These are phyloP conservation scores for Periophthalmus modestus DNA, from an alignment of 2,113 vertebrate species.

Conservation along the genomic window DNA sequence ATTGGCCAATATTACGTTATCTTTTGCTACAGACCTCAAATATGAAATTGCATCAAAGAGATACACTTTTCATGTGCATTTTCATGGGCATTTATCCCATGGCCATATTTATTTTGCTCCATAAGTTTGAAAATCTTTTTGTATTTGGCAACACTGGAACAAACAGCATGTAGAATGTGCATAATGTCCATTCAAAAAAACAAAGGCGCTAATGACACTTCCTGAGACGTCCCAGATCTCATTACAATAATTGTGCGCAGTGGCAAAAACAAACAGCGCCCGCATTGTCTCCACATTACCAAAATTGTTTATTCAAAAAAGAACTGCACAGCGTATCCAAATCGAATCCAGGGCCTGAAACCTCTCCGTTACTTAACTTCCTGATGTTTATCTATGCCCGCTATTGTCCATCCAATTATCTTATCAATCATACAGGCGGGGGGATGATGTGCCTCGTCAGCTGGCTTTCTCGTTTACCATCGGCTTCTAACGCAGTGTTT, in stretches of 20 bases:
- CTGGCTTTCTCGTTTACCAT: conserved; percentile 24
- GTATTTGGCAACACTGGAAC: background rate
- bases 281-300: conserved; percentile 1
- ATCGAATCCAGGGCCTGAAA: conserved; percentile 16
- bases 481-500: conserved; percentile 36
- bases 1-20: no score
- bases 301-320: conserved; percentile 20
- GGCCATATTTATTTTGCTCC: background rate
- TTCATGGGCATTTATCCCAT: background rate
- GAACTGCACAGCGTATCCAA: conserved; percentile 9
- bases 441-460: conserved; percentile 50
- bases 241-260: background rate
- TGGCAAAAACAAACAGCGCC: conserved; percentile 6
- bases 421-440: conserved; percentile 48
- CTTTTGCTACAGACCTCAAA: background rate
- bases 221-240: conserved; percentile 3
- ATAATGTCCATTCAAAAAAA: conserved; percentile 7
- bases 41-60: background rate
- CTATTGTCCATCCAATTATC: conserved; percentile 42
- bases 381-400: conserved; percentile 41
- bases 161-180: background rate
- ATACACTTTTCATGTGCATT: background rate
- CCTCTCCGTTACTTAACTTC: conserved; percentile 30
- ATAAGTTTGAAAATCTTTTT: background rate
- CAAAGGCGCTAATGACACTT: conserved; percentile 3